Evolutionary conservation across 2,888 invertebrate genomes (phyloP), one percentile per base, ranked within the genome.

Genomic region (Xestia xanthographa): DNA sequence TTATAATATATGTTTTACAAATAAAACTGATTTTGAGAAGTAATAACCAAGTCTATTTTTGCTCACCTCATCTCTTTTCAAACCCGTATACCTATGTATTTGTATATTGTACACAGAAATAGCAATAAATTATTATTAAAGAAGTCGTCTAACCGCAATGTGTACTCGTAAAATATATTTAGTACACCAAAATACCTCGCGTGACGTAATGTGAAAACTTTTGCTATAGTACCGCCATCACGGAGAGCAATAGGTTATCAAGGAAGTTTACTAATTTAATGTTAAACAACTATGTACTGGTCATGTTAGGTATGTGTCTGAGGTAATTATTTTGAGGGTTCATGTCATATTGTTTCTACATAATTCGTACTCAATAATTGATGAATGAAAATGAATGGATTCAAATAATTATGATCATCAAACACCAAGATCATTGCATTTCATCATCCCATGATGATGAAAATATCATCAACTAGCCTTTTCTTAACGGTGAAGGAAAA

Each of bases 121-220:
- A 41, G 5, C 9, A 76, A 76, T 79, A 71, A 71, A 60, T 76
- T 71, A 58, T 79, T 48, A 58, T 76, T 75, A 77, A 75, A 84
- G 74, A 84, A 79, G 65, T 71, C 80, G 48, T 45, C 41, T 62
- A 83, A 85, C 90, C 89, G 81, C 86, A 88, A 86, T 89, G 86
- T 90, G 85, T 82, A 82, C 80, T 77, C 75, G 85, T 86, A 89
- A 90, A 89, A 91, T 90, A 89, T 90, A 89, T 82, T 90, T 87
- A 85, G 89, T 87, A 85, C 83, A 87, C 89, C 90, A 86, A 93
- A 92, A 95, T 93, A 92, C 92, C 92, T 93, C 88, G 90, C 90
- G 91, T 90, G 91, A 88, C 88, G 91, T 95, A 95, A 95, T 95
- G 94, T 86, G 94, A 91, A 95, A 95, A 95, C 88, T 95, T 95